phyloP scores from a whole-genome alignment of 2,888 invertebrate species.

The Agrochola circellaris region DNA sequence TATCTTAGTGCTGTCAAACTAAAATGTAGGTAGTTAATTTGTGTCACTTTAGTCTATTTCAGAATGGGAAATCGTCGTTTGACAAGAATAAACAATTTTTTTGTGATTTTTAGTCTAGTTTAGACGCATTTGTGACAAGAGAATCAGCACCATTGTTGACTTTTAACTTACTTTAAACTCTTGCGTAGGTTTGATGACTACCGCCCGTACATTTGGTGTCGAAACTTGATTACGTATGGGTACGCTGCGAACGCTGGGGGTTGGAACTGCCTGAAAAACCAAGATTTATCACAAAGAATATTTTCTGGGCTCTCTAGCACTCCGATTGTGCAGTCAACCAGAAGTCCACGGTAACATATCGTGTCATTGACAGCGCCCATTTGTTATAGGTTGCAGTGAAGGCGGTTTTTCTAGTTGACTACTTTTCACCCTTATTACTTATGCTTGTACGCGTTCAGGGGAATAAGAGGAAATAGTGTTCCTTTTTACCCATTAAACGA shows the following conservation, averaged over 20 bases:
- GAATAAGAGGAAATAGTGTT: too few relatives aligned
- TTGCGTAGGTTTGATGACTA: slow-evolving; percentile 8
- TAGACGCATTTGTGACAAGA: too few relatives aligned
- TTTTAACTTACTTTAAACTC: slow-evolving; percentile 16
- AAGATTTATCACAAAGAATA: neutral
- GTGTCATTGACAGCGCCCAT: neutral
- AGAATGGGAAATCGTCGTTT: too few relatives aligned
- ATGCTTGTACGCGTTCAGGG: too few relatives aligned
- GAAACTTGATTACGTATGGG: neutral
- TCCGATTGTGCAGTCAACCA: neutral
- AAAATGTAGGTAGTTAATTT: too few relatives aligned
- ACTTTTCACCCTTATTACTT: neutral
- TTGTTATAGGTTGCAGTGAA: neutral
- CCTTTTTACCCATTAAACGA: too few relatives aligned
- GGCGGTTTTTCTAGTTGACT: neutral
- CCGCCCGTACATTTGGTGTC: neutral
- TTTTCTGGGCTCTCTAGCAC: neutral
- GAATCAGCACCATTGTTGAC: too few relatives aligned
- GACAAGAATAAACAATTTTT: too few relatives aligned
- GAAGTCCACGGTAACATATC: neutral
- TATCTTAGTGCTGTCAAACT: too few relatives aligned
- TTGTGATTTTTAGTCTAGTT: too few relatives aligned
- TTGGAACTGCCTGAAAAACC: neutral
- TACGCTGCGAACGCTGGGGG: neutral
- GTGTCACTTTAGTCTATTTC: too few relatives aligned